phyloP scores from a whole-genome alignment of 2,888 invertebrate species.

The Parascotia fuliginaria region DNA sequence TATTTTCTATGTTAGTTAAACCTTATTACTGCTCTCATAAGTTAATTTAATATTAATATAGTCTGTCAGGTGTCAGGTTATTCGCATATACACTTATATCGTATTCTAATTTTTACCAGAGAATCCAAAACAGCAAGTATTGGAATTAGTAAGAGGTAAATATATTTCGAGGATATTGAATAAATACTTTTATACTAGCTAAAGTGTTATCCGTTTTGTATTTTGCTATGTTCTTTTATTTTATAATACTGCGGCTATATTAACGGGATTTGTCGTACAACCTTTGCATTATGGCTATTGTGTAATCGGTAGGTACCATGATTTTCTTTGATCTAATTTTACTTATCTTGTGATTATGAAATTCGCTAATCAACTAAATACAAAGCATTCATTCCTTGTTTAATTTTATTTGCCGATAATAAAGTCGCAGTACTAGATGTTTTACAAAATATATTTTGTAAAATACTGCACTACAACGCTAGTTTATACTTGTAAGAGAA shows the following conservation, averaged over 20 bases:
- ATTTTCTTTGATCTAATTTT: too few species aligned
- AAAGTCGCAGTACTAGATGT: too few species aligned
- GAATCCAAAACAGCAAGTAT: constrained; percentile 50
- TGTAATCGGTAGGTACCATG: too few species aligned
- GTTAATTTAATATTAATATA: too few species aligned
- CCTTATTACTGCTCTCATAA: neutral
- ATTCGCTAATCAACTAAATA: too few species aligned
- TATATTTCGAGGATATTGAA: neutral
- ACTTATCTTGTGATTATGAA: too few species aligned
- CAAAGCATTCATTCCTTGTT: too few species aligned
- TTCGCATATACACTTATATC: neutral
- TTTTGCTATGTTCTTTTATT: neutral
- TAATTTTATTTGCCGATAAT: too few species aligned
- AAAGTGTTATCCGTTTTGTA: neutral
- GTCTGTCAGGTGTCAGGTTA: too few species aligned
- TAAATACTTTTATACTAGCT: neutral
- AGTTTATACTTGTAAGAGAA: too few species aligned
- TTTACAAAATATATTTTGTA: too few species aligned
- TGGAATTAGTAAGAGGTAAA: constrained; percentile 49
- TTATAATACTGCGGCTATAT: neutral
- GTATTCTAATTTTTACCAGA: constrained; percentile 42
- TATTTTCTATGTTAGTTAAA: neutral
- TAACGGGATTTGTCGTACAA: neutral
- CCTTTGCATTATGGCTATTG: neutral
- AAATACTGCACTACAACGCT: too few species aligned